phyloP scores from a whole-genome alignment of 2,113 vertebrate species.

The Callopanchax toddi region DNA sequence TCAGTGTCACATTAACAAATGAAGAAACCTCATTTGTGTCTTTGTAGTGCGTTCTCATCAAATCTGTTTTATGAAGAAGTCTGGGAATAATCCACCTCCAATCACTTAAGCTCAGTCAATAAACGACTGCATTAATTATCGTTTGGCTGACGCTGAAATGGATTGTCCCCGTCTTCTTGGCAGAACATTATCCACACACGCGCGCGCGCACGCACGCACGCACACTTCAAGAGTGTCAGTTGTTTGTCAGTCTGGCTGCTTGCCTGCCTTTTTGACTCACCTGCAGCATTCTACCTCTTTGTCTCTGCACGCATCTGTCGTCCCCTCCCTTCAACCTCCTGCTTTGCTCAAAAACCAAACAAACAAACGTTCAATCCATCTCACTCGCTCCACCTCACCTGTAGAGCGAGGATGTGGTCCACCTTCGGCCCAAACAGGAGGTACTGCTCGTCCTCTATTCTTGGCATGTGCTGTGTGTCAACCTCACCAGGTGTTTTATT shows the following conservation, averaged over 20 bases:
- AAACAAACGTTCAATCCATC: constrained; percentile 55
- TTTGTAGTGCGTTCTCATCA: constrained; percentile 27
- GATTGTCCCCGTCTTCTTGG: constrained; percentile 59
- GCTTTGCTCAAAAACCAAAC: constrained; percentile 46
- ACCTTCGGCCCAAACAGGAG: constrained; percentile 96
- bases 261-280: constrained; percentile 74
- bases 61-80: constrained; percentile 50
- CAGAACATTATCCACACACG: constrained; percentile 48
- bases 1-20: constrained; percentile 16
- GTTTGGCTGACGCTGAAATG: constrained; percentile 43
- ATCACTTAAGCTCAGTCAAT: constrained; percentile 39
- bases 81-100: constrained; percentile 38
- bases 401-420: constrained; percentile 91
- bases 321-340: constrained; percentile 43
- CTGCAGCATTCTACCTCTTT: constrained; percentile 76
- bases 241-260: constrained; percentile 53
- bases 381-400: constrained; percentile 74
- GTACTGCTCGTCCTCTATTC: constrained; percentile 82
- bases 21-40: constrained; percentile 34
- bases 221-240: constrained; percentile 15
- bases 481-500: constrained; percentile 36
- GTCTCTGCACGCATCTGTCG: constrained; percentile 75
- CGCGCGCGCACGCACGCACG: not conserved
- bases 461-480: constrained; percentile 57
- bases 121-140: constrained; percentile 51